Base-by-base conservation (phyloP, 30 jellyfish, hydroid and myxozoan genomes). In the Rhopilema esculentum region DNA sequence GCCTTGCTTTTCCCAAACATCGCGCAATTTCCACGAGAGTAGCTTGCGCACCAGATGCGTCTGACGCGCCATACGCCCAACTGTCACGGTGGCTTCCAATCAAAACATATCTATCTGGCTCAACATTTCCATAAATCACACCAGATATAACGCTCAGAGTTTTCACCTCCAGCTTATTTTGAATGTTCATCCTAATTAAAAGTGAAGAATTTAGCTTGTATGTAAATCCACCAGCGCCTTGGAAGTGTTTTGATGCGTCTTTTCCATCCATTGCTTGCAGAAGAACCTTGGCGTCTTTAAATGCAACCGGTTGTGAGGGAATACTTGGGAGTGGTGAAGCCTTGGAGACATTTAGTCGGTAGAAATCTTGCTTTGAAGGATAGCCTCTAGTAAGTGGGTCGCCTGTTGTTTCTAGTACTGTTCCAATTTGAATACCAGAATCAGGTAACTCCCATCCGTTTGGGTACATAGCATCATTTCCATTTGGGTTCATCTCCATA, bases 11-110 rank as follows among this genome's bases (percentile, higher is more conserved):
- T 2, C 98, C 98, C 16, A 94, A 71, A 23, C 65, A 79, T 52
- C 97, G 64, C 24, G 86, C 98, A 0, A 94, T 94, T 30, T 94
- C 98, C 96, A 89, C 4, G 76, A 89, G 80, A 0, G 92, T 89
- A 2, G 98, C 98, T 48, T 88, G 95, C 22, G 97, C 98, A 66
- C 98, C 92, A 12, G 93, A 80, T 1, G 98, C 94, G 77, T 94
- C 98, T 0, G 93, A 83, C 19, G 97, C 98, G 6, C 98, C 97
- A 80, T 81, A 84, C 16, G 86, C 83, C 98, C 98, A 93, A 28
- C 95, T 81, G 67, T 94, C 98, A 0, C 97, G 91, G 73, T 94
- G 98, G 50, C 89, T 93, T 27, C 98, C 98, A 67, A 93, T 75
- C 53, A 93, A 20, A 33, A 93, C 91, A 22, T 70, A 29, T 4